These are phyloP conservation scores for Cyclophora albipunctata DNA, from an alignment of 2,888 invertebrate species.

Conservation along the genomic window DNA sequence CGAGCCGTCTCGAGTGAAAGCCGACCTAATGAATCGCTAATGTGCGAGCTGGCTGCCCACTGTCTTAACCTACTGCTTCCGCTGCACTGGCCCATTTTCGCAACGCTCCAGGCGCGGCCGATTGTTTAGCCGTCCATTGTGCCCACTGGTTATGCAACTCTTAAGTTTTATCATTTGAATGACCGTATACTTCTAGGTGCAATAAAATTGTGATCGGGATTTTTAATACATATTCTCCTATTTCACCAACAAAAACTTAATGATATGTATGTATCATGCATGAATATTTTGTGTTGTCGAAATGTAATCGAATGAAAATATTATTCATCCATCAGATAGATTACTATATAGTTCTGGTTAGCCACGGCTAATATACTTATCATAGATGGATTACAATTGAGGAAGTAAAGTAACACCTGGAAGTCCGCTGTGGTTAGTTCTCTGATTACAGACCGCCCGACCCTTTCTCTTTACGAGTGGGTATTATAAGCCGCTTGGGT, in stretches of 20 bases:
- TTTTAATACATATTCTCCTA: not conserved
- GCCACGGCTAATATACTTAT: too few species aligned
- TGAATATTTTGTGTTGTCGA: too few species aligned
- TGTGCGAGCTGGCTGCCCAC: slow-evolving; percentile 48
- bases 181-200: not conserved
- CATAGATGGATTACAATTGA: too few species aligned
- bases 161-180: not conserved
- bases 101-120: slow-evolving; percentile 32
- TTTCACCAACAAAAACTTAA: too few species aligned
- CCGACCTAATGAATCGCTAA: slow-evolving; percentile 54
- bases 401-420: too few species aligned
- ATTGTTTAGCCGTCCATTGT: slow-evolving; percentile 3
- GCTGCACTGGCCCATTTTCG: slow-evolving; percentile 50
- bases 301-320: not conserved
- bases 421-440: too few species aligned
- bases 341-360: too few species aligned
- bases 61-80: slow-evolving; percentile 45
- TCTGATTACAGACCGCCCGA: too few species aligned
- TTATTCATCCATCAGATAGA: not conserved
- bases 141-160: slow-evolving; percentile 5
- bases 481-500: too few species aligned
- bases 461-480: too few species aligned
- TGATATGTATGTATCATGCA: too few species aligned
- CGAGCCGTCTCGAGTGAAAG: slow-evolving; percentile 38
- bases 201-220: not conserved